These are phyloP conservation scores for Drosophila pegasa DNA, from an alignment of 2,888 invertebrate species.

Conservation along the genomic window DNA sequence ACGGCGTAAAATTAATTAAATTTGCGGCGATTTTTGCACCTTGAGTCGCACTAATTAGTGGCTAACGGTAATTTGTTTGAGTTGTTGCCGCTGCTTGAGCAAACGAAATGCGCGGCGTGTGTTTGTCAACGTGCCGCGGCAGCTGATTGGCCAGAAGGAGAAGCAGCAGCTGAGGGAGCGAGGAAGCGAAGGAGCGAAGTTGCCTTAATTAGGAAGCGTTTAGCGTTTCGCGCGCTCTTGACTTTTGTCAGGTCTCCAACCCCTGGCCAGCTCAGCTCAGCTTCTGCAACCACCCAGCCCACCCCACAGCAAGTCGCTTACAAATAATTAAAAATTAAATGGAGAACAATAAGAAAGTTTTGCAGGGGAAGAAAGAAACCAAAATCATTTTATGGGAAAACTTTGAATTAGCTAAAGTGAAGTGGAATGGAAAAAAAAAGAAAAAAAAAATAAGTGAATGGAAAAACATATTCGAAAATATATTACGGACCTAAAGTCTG, in stretches of 20 bases:
- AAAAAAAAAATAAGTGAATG: too few relatives aligned
- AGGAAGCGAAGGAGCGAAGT: too few relatives aligned
- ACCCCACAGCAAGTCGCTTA: slow-evolving; percentile 18
- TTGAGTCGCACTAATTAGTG: slow-evolving; percentile 75
- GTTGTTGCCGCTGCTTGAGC: slow-evolving; percentile 74
- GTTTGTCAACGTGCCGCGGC: slow-evolving; percentile 58
- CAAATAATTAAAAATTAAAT: slow-evolving; percentile 60
- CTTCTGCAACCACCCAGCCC: background rate
- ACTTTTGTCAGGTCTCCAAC: slow-evolving; percentile 45
- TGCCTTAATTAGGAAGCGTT: slow-evolving; percentile 76
- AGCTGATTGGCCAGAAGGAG: slow-evolving; percentile 67
- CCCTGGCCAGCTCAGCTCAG: background rate
- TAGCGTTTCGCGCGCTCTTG: slow-evolving; percentile 69
- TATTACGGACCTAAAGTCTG: too few relatives aligned
- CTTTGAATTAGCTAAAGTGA: background rate
- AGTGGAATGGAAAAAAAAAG: background rate
- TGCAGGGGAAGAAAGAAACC: too few relatives aligned
- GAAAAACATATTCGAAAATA: too few relatives aligned
- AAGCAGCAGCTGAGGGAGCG: too few relatives aligned
- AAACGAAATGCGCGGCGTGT: slow-evolving; percentile 39
- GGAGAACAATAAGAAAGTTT: slow-evolving; percentile 27
- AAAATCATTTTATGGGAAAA: background rate
- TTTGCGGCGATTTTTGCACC: slow-evolving; percentile 66
- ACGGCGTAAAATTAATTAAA: slow-evolving; percentile 78
- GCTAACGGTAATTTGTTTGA: slow-evolving; percentile 69